Evolutionary conservation across 2,113 vertebrate genomes (phyloP), one percentile per base, ranked within the genome.

Genomic region (Machaerirhynchus nigripectus): DNA sequence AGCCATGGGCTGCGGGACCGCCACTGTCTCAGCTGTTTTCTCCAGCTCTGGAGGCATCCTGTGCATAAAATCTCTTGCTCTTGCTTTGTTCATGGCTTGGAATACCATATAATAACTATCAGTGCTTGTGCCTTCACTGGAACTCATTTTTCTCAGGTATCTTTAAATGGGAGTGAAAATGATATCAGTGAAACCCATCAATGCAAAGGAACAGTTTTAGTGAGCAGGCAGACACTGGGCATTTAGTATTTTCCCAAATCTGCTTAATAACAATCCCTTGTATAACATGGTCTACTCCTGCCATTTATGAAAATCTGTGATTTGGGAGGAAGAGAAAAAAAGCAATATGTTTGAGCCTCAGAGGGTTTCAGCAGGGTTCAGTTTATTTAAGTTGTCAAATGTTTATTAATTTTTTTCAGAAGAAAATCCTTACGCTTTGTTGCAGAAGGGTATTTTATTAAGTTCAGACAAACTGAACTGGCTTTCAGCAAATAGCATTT

Each of bases 361-460:
- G 46, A 84, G 60, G 39, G 42, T 94, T 96, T 87, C 15, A 31
- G 61, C 89, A 77, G 76, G n/a, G 30, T 77, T 96, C 77, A 52
- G 87, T 87, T 97, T 97, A 74, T 96, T 98, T 96, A 87, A 84
- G 89, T 92, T 95, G 95, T 96, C 93, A 96, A 93, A 94, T 96
- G 81, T 95, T 97, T 96, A 86, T 95, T 89, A 84, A 95, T 95
- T 97, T 96, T 84, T 85, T 74, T 84, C 88, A 91, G 85, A 95
- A 94, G 87, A 77, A 94, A 91, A 84, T 77, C 53, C 50, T 56
- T 89, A 64, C 40, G 23, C 63, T 80, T 89, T 85, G 17, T 83
- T 93, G 61, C 68, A 89, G 82, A 95, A 94, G 90, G 67, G 37
- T 92, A 71, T 94, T 86, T 97, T 96, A 96, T 95, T 95, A 86